A percentile compares a stretch with the other conserved stretches of the same genome.
Conservation (phyloP, 2,113 vertebrate genomes). For the Pipa parva region DNA sequence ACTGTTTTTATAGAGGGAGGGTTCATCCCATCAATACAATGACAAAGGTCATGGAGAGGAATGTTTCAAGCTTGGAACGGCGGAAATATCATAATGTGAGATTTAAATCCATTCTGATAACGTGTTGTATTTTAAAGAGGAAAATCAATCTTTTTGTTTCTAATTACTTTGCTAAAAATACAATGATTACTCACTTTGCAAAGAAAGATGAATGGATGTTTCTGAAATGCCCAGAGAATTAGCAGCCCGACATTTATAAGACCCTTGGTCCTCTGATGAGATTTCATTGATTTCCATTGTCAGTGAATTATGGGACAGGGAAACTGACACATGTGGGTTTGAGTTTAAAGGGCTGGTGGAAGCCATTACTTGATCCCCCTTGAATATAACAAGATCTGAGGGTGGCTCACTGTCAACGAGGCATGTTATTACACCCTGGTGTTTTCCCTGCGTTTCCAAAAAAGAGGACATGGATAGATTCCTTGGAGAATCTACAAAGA, state of each 20-base stretch:
- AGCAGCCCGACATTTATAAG: slow-evolving; percentile 55
- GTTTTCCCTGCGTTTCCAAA: slow-evolving; percentile 43
- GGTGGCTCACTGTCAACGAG: slow-evolving; percentile 55
- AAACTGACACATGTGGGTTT: not conserved
- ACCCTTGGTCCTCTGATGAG: not conserved
- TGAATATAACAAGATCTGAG: slow-evolving; percentile 47
- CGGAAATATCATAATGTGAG: too few species aligned
- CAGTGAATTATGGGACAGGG: slow-evolving; percentile 50
- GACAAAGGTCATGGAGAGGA: too few species aligned
- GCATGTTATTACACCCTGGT: slow-evolving; percentile 50
- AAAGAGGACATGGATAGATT: slow-evolving; percentile 47
- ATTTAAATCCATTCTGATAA: too few species aligned
- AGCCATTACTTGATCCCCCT: rapidly evolving
- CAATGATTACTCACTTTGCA: slow-evolving; percentile 52
- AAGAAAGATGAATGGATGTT: slow-evolving; percentile 12
- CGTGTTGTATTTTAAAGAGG: too few species aligned
- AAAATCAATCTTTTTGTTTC: too few species aligned
- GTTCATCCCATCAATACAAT: too few species aligned
- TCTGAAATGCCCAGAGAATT: slow-evolving; percentile 48
- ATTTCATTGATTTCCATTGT: slow-evolving; percentile 43
- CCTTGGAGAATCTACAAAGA: slow-evolving; percentile 61
- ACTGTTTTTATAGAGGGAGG: too few species aligned
- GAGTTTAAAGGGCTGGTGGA: slow-evolving; percentile 26
- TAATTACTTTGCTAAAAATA: too few species aligned
- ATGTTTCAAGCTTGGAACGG: too few species aligned